A percentile compares a stretch with the other conserved stretches of the same genome.
phyloP scores from a whole-genome alignment of 2,113 vertebrate species.

The Camarhynchus parvulus region DNA sequence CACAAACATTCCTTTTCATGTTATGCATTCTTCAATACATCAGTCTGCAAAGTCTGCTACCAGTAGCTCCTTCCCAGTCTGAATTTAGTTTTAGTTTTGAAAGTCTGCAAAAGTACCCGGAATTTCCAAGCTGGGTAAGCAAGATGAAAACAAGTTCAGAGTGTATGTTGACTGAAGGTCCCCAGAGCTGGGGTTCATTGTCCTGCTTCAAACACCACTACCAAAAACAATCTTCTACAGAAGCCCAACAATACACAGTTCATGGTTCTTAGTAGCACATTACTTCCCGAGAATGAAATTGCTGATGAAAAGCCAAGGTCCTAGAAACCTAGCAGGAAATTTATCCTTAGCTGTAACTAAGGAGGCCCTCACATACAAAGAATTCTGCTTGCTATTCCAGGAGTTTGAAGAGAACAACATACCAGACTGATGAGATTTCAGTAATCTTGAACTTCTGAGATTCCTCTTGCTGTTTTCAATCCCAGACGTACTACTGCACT shows the following conservation, averaged over 20 bases:
- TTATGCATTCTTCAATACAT: neutral
- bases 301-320: constrained; percentile 1
- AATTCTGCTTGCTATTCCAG: constrained; percentile 12
- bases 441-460: constrained; percentile 4
- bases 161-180: constrained; percentile 13
- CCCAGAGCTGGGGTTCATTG: neutral
- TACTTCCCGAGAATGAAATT: neutral
- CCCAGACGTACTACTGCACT: neutral
- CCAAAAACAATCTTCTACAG: neutral
- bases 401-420: constrained; percentile 10
- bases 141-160: constrained; percentile 46
- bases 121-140: neutral
- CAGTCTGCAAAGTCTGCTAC: neutral
- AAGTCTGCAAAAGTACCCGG: neutral
- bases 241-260: neutral
- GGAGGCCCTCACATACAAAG: neutral
- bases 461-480: constrained; percentile 16
- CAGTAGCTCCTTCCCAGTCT: neutral
- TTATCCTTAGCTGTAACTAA: neutral
- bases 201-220: neutral
- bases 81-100: neutral
- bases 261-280: neutral
- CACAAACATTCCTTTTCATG: neutral
- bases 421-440: constrained; percentile 49
- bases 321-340: constrained; percentile 2